Conservation (phyloP, 2,888 invertebrate species). For the Gari tellinella region DNA sequence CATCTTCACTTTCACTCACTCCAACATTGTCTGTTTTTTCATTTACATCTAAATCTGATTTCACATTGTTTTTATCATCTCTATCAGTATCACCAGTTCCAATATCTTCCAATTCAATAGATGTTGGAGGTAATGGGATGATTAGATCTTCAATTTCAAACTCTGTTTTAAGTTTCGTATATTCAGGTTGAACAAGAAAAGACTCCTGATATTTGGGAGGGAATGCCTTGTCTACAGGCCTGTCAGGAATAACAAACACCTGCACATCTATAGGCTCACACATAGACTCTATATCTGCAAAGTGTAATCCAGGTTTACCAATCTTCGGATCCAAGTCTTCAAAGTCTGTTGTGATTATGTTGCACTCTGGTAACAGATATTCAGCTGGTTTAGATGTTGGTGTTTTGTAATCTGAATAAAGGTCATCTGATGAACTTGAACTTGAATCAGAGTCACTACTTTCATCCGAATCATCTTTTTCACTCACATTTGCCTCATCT, state of each 20-base stretch:
- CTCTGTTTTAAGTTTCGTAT: neutral
- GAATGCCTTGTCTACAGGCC: constrained; percentile 14
- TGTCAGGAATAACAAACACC: constrained; percentile 47
- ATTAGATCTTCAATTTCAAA: neutral
- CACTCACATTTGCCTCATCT: neutral
- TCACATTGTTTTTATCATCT: neutral
- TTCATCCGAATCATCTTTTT: neutral
- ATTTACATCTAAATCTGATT: constrained; percentile 4
- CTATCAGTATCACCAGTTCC: constrained; percentile 2
- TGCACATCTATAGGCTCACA: constrained; percentile 43
- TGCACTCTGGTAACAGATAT: constrained; percentile 49
- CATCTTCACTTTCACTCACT: constrained; percentile 39
- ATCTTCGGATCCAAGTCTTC: constrained; percentile 2
- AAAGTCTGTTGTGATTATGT: constrained; percentile 27
- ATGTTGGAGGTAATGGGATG: no score
- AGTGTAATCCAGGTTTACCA: constrained; percentile 5
- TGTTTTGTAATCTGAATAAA: constrained; percentile 25
- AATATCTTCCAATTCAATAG: no score
- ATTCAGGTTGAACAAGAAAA: no score
- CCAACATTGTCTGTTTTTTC: constrained; percentile 1
- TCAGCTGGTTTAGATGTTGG: neutral
- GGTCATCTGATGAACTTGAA: constrained; percentile 34
- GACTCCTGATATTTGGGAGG: no score
- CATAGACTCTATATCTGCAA: constrained; percentile 20
- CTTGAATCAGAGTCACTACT: neutral